Evolutionary conservation across 35 echinoderm and acorn worm genomes (phyloP).

Genomic region (Apostichopus californicus): DNA sequence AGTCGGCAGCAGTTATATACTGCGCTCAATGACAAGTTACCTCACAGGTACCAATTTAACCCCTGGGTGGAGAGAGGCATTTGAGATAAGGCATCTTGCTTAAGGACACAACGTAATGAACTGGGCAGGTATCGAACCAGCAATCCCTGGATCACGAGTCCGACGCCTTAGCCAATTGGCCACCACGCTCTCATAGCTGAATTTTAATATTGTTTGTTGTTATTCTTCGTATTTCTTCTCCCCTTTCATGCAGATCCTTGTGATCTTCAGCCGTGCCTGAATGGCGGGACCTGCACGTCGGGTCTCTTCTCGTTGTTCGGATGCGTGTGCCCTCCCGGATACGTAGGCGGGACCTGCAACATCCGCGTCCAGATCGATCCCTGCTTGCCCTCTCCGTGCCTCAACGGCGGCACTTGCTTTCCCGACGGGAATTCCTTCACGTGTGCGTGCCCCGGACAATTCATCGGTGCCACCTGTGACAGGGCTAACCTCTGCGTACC

Average conservation of each 20-base stretch:
- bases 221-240: too few relatives aligned
- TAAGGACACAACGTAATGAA: too few relatives aligned
- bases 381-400: constrained; percentile 35
- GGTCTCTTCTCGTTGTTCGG: not conserved
- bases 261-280: constrained; percentile 7
- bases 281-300: constrained; percentile 17
- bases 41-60: too few relatives aligned
- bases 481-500: not conserved
- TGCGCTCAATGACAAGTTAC: too few relatives aligned
- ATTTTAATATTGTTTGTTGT: too few relatives aligned
- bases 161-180: too few relatives aligned
- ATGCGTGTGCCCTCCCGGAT: not conserved
- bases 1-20: too few relatives aligned
- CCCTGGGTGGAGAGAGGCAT: too few relatives aligned
- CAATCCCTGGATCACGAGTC: too few relatives aligned
- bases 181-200: too few relatives aligned
- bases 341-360: not conserved
- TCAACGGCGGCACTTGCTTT: constrained; percentile 29
- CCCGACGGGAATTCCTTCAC: not conserved
- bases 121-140: too few relatives aligned
- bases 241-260: not conserved
- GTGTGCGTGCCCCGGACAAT: not conserved
- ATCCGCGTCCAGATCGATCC: not conserved
- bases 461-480: constrained; percentile 9
- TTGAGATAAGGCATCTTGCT: too few relatives aligned